A percentile compares a stretch with the other conserved stretches of the same genome.
phyloP scores from a whole-genome alignment of 2,888 invertebrate species.

The Orthosia gothica region DNA sequence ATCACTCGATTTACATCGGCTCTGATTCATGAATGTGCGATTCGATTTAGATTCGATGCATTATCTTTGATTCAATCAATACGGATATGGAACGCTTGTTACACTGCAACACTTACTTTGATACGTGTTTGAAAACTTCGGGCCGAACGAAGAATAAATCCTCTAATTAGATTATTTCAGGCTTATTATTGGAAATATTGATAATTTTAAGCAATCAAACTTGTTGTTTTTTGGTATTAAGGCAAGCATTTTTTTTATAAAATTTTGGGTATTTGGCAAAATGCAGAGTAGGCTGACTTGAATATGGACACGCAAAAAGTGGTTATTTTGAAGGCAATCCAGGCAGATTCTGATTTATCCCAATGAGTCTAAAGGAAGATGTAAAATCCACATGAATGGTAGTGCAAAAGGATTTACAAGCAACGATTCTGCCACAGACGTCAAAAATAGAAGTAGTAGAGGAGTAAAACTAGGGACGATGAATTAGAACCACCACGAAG shows the following conservation, averaged over 20 bases:
- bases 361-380: background rate
- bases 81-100: constrained; percentile 32
- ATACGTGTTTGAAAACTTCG: constrained; percentile 15
- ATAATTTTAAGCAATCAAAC: constrained; percentile 14
- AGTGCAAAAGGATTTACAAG: background rate
- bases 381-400: background rate
- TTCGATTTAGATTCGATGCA: constrained; percentile 49
- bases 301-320: too few relatives aligned
- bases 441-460: background rate
- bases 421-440: too few relatives aligned
- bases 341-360: background rate
- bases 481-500: background rate
- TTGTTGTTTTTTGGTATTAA: background rate
- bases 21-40: constrained; percentile 55
- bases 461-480: background rate
- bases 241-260: background rate
- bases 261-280: background rate
- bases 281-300: background rate
- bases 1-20: constrained; percentile 44
- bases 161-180: constrained; percentile 12
- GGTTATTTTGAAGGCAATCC: background rate
- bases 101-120: background rate
- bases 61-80: constrained; percentile 57
- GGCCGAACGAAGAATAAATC: too few relatives aligned
- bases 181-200: background rate